Base-by-base conservation (phyloP, 2,797 vertebrate species). In the Balearica regulorum region DNA sequence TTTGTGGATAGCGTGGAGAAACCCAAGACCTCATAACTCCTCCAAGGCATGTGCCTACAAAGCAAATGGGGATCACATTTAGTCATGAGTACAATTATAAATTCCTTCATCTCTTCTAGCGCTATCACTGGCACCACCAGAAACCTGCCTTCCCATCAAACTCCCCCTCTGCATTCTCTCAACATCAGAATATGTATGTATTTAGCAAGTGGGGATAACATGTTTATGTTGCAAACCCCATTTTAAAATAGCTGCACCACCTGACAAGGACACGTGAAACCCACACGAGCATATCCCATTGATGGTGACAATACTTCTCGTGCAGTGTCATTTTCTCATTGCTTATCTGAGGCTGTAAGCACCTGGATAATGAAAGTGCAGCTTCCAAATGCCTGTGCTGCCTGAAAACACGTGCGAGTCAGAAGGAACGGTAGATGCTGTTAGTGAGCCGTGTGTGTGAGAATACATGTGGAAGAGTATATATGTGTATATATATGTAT, bases 381-480 rank as follows among this genome's bases (percentile, higher is more conserved):
- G 54, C 62, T 83, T 83, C 66, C 80, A 72, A 21, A 66, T 49
- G 80, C 79, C 58, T 48, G 35, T 48, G 83, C 85, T 91, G 73
- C 83, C 72, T 86, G 83, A 35, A 72, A 88, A 80, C 95, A 69
- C 33, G 2, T 78, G 85, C 0, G 0, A 82, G 79, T 83, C 71
- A 70, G 89, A 89, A 89, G 70, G 87, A 44, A 61, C 1, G 1
- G 88, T 29, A 73, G 73, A 57, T 89, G 75, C 89, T 94, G 68
- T 77, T 51, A 21, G 0, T 1, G 17, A 72, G 73, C 54, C 0
- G 0, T 5, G 11, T 46, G 3, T 71, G 53, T 17, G 82, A 69
- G 49, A 78, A 66, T 68, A 58, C 76, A 62, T 66, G 80, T 75
- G 81, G 86, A 49, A 44, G 61, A 65, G 9, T 44, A 1, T 69